A percentile compares a stretch with the other conserved stretches of the same genome.
Evolutionary conservation across 2,113 vertebrate genomes (phyloP).

Genomic region (Bagarius yarrelli): DNA sequence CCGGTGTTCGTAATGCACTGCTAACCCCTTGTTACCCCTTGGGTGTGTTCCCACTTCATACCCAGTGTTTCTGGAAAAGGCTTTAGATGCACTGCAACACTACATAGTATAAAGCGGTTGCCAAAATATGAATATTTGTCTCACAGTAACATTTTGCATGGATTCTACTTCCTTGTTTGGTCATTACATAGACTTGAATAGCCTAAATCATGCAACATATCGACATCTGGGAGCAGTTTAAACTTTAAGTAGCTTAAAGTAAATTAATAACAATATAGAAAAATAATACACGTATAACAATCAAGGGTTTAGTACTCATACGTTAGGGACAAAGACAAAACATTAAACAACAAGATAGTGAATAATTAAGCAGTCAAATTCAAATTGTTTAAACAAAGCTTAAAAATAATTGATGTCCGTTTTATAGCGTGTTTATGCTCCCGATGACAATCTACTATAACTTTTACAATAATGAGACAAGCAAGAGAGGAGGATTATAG

Average conservation of each 20-base stretch:
- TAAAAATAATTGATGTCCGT: not conserved
- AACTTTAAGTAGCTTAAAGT: not conserved
- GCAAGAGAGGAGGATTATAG: not conserved
- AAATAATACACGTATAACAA: not conserved
- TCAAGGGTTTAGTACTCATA: not conserved
- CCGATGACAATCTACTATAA: not conserved
- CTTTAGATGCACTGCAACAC: not conserved
- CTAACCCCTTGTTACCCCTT: not conserved
- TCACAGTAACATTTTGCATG: not conserved
- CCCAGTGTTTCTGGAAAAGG: not conserved
- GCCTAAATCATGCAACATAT: not conserved
- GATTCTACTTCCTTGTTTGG: not conserved
- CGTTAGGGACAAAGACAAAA: not conserved
- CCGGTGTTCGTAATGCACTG: not conserved
- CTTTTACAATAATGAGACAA: not conserved
- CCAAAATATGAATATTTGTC: not conserved
- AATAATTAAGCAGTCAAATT: not conserved
- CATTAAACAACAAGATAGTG: not conserved
- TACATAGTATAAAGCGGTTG: not conserved
- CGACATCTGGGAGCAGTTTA: not conserved
- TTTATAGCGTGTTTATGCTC: not conserved
- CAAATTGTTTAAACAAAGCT: not conserved
- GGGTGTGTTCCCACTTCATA: not conserved
- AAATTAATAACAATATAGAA: not conserved
- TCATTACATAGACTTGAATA: not conserved